Conservation (phyloP, 2,888 invertebrate genomes). For the Endomychus coccineus region DNA sequence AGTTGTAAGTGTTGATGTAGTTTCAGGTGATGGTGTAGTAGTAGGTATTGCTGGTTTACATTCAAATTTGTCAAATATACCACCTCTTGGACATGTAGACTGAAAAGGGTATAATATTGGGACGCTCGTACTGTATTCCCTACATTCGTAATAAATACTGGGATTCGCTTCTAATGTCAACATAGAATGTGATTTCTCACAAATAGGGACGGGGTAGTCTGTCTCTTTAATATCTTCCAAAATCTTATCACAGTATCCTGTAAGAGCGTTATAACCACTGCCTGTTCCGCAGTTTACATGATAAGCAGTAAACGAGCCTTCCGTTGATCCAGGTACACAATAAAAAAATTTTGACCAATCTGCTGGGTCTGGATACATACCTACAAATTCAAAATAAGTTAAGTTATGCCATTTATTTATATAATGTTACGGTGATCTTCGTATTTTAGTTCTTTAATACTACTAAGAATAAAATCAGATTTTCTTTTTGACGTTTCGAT, state of each 20-base stretch:
- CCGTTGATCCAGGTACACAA: constrained; percentile 17
- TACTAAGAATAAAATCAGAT: no score
- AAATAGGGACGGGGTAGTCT: constrained; percentile 5
- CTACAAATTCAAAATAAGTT: no score
- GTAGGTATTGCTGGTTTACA: no score
- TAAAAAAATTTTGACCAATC: constrained; percentile 19
- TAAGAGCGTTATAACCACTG: constrained; percentile 17
- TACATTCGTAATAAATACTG: constrained; percentile 24
- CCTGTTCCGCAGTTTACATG: constrained; percentile 14
- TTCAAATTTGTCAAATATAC: constrained; percentile 11
- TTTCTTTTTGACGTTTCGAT: no score
- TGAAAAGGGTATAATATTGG: constrained; percentile 21
- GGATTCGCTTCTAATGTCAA: no score
- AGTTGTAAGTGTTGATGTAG: no score
- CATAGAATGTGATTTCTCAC: no score
- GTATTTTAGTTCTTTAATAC: no score
- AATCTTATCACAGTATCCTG: constrained; percentile 17
- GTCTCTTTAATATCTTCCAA: constrained; percentile 4
- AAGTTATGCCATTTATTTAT: no score
- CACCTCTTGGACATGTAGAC: constrained; percentile 21
- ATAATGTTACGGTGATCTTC: no score
- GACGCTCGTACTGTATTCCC: no score
- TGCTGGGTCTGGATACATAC: constrained; percentile 18
- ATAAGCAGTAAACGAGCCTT: constrained; percentile 9
- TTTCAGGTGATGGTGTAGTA: no score